Conservation (phyloP, 2,888 invertebrate species). For the Osedax fenrisi region DNA sequence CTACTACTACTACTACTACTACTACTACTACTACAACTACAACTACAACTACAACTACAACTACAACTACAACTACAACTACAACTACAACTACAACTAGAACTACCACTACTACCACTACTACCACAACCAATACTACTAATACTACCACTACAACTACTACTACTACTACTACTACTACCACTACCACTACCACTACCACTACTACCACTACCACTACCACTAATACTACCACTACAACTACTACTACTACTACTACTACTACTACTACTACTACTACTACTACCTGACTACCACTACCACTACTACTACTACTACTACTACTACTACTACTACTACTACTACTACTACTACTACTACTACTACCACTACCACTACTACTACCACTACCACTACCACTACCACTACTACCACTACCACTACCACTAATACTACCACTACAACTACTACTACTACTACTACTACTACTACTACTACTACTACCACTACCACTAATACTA, state of each 20-base stretch:
- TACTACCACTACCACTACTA: neutral
- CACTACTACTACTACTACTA: neutral
- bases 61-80: neutral
- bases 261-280: neutral
- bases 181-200: neutral
- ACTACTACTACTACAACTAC: neutral
- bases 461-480: constrained; percentile 20
- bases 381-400: neutral
- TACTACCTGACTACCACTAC: too few relatives aligned
- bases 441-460: constrained; percentile 13
- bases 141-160: too few relatives aligned
- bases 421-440: constrained; percentile 1
- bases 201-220: too few relatives aligned
- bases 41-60: neutral
- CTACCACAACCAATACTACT: too few relatives aligned
- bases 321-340: neutral
- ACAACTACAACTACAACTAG: neutral
- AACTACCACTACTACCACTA: too few relatives aligned
- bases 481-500: constrained; percentile 8
- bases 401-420: constrained; percentile 10
- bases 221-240: too few relatives aligned
- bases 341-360: neutral
- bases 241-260: neutral
- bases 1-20: neutral
- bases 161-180: neutral